Base-by-base conservation (phyloP, 2,888 invertebrate species). In the Cremastobaeus sp. region DNA sequence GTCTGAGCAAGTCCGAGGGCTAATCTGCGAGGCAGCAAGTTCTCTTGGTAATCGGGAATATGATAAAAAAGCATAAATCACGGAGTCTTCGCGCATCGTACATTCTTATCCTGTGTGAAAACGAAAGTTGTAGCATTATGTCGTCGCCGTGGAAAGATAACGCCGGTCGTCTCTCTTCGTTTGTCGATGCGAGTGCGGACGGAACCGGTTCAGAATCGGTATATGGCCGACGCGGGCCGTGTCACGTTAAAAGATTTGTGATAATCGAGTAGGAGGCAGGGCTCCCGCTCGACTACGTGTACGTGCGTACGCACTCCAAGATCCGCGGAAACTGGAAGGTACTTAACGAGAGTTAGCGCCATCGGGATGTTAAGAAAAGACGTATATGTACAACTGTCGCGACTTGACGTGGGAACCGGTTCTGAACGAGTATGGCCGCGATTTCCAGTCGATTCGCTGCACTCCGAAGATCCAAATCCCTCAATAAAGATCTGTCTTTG, bases 351-450 rank as follows among this genome's bases (percentile, higher is more conserved):
- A 73, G 69, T 77, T 75, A 72, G 75, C 57, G 64, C 76, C 76
- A 71, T 73, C 66, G 77, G 74, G 74, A 68, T 77, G 4, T 74
- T 65, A 79, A 79, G 28, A 79, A 77, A 79, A 78, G 76, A 77
- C 66, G 77, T 78, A 64, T 76, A 65, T 76, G 78, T 76, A 79
- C 70, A 81, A 81, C 78, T 79, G 77, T 77, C 78, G 78, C 68
- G 65, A 35, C 57, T 76, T 73, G 73, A 73, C 71, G 68, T 35
- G 65, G 62, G 74, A 85, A 85, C 85, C 84, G 85, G 85, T 85
- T 85, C 79, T 74, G 76, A 74, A 80, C 81, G 82, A 82, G 82
- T 80, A 84, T 81, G 83, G 81, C 82, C 79, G 76, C 76, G 83
- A 81, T 81, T 64, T 70, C 69, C 78, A 77, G 77, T 79, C 76